phyloP scores from a whole-genome alignment of 2,888 invertebrate species.

The Odiellus spinosus region DNA sequence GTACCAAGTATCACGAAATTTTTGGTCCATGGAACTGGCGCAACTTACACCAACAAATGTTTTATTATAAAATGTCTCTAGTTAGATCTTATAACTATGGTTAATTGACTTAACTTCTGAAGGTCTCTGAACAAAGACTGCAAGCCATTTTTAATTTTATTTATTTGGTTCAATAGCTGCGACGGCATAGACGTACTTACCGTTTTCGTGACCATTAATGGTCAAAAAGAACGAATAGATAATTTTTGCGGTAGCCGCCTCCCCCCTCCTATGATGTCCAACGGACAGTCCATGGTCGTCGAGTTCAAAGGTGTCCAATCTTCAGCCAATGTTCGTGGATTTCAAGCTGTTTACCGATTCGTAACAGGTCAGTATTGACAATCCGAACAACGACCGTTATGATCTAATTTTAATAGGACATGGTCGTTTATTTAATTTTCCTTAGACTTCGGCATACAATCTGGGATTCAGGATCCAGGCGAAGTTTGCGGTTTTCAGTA shows the following conservation, averaged over 20 bases:
- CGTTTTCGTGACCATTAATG: neutral
- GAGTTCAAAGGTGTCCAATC: neutral
- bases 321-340: neutral
- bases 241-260: neutral
- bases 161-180: conserved; percentile 5
- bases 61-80: too few species aligned
- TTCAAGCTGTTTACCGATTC: conserved; percentile 1
- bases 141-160: conserved; percentile 1
- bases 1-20: too few species aligned
- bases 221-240: neutral
- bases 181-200: conserved; percentile 7
- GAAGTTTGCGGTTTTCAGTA: conserved; percentile 59
- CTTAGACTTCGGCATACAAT: neutral
- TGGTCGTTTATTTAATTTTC: too few species aligned
- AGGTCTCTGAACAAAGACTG: too few species aligned
- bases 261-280: neutral
- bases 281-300: neutral
- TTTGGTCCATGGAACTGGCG: too few species aligned
- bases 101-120: too few species aligned
- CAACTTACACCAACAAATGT: too few species aligned
- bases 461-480: neutral
- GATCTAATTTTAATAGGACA: too few species aligned
- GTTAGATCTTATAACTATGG: too few species aligned
- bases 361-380: neutral
- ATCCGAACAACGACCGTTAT: neutral